Conservation (phyloP, 1,140 invertebrate species). For the Rhopalosiphum padi region DNA sequence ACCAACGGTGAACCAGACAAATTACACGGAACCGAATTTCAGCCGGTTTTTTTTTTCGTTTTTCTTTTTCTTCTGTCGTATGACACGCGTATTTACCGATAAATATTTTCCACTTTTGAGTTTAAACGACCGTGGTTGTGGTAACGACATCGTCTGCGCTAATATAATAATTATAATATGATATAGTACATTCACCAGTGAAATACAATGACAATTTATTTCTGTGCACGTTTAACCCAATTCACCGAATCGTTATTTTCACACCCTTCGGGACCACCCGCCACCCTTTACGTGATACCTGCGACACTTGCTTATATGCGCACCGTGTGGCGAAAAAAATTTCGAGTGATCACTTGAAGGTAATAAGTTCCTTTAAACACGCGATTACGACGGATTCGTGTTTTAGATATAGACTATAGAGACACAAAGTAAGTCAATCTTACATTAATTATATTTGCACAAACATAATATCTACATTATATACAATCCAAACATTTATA, state of each 20-base stretch:
- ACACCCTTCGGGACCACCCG: background rate
- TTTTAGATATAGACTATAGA: too few species aligned
- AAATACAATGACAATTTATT: background rate
- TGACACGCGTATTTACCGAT: background rate
- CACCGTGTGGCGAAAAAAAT: background rate
- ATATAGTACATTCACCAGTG: background rate
- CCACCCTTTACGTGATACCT: background rate
- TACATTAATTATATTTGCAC: background rate
- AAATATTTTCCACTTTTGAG: background rate
- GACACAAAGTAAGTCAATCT: background rate
- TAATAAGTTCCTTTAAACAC: background rate
- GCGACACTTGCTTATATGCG: background rate
- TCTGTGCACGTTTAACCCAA: background rate
- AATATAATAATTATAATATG: background rate
- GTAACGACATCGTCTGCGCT: background rate
- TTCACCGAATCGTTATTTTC: background rate
- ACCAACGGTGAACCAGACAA: background rate
- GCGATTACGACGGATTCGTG: background rate
- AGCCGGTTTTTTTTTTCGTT: background rate
- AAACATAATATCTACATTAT: background rate
- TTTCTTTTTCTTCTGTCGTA: background rate
- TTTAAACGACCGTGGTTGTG: background rate
- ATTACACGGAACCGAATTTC: slow-evolving; percentile 18
- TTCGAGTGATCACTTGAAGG: background rate
- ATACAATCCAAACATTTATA: background rate